phyloP scores from a whole-genome alignment of 2,888 invertebrate species.

The Ennomos fuscantarius region DNA sequence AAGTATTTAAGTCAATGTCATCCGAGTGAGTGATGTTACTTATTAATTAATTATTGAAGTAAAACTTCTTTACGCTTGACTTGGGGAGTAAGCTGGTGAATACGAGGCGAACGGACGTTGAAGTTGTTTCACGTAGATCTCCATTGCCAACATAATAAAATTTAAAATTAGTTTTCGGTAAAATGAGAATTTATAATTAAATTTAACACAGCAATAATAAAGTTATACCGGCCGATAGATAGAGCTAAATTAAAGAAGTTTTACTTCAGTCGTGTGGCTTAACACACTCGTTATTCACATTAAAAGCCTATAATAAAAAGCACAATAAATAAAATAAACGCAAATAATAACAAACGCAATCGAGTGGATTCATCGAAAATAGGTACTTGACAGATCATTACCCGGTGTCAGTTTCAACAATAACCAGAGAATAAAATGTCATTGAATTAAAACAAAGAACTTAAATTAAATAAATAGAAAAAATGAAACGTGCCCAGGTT shows the following conservation, averaged over 20 bases:
- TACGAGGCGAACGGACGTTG: no score
- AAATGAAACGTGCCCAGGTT: constrained; percentile 95
- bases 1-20: constrained; percentile 46
- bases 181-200: no score
- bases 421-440: constrained; percentile 44
- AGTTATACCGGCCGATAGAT: no score
- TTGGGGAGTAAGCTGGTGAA: no score
- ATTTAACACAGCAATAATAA: no score
- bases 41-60: no score
- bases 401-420: constrained; percentile 21
- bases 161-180: no score
- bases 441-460: constrained; percentile 45
- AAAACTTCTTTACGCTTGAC: no score
- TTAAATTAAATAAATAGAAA: constrained; percentile 80
- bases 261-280: no score
- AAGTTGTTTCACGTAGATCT: no score
- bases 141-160: no score
- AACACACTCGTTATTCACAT: constrained; percentile 32
- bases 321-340: constrained; percentile 42
- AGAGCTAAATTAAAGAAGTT: no score
- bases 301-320: constrained; percentile 59
- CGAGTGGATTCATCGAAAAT: constrained; percentile 18
- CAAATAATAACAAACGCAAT: constrained; percentile 36
- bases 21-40: constrained; percentile 15
- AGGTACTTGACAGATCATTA: constrained; percentile 43